Evolutionary conservation across 2,888 invertebrate species (phyloP), one percentile per base, ranked within the genome.

Genomic region (Camponotus fellah): DNA sequence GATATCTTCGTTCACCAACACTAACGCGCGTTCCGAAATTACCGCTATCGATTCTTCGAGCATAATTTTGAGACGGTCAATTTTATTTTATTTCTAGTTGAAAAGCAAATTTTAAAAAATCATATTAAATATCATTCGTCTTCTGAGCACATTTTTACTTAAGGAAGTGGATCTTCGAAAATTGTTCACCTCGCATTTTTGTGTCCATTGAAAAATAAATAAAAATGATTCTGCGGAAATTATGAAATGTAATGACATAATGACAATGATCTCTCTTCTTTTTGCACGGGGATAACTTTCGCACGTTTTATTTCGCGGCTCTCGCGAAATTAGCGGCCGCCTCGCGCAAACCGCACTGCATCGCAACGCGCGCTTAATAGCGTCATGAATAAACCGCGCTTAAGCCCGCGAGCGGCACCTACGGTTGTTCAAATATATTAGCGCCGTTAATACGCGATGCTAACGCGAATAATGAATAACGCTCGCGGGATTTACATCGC

Each of bases 401-500:
- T 53, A 62, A 80, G 72, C 83, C 71, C 60, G 83, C 49, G 74
- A 65, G 75, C 81, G 86, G 84, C 77, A 80, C 58, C 64, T 82
- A 84, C 83, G 68, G 71, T 46, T 46, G 81, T 62, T 71, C 58
- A 66, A 74, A 80, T 80, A 80, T 80, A 80, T 80, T 80, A 80
- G 72, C 37, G 72, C 79, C 60, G 72, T 80, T 80, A 80, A 80
- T 80, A 80, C 60, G 79, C 72, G 72, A 80, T 21, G 60, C 46
- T 79, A 79, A 79, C 79, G 69, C 77, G 79, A 80, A 80, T 80
- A 80, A 80, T 80, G 72, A 72, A 72, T 72, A 72, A 72, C 79
- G 60, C 37, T 60, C 79, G 72, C 60, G 79, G 34, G 79, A 80
- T 80, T 80, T 80, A 62, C 72, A 80, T 80, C 26, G 53, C 53